A percentile compares a stretch with the other conserved stretches of the same genome.
Evolutionary conservation across 2,797 vertebrate genomes (phyloP).

Genomic region (Acanthornis magna): DNA sequence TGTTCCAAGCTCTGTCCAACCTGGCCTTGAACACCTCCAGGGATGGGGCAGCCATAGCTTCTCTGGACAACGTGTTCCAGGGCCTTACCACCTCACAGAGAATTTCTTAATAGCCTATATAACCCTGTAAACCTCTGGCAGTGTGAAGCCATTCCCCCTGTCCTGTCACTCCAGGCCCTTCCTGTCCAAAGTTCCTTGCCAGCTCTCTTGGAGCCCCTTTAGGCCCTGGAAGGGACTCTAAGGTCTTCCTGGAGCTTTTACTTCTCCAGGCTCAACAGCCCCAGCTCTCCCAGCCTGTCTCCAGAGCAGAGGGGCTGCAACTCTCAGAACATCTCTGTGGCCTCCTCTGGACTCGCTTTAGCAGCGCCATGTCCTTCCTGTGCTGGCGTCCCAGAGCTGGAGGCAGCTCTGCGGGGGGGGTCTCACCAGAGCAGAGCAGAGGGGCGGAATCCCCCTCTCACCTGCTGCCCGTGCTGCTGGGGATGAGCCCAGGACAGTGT

Average conservation of each 20-base stretch:
- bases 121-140: not conserved
- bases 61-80: not conserved
- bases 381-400: not conserved
- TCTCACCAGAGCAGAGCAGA: not conserved
- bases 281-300: not conserved
- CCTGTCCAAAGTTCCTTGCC: not conserved
- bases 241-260: not conserved
- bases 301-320: not conserved
- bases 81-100: not conserved
- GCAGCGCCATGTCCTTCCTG: not conserved
- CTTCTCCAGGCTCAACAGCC: not conserved
- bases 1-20: not conserved
- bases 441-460: not conserved
- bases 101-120: not conserved
- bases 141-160: not conserved
- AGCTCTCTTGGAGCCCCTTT: not conserved
- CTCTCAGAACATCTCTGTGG: rapidly evolving
- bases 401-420: not conserved
- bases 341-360: not conserved
- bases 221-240: not conserved
- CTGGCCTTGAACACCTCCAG: not conserved
- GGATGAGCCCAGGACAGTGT: not conserved
- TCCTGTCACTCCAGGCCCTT: not conserved
- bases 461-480: not conserved
- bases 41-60: not conserved